Conservation (phyloP, 2,888 invertebrate genomes). For the Trichopria drosophilae region DNA sequence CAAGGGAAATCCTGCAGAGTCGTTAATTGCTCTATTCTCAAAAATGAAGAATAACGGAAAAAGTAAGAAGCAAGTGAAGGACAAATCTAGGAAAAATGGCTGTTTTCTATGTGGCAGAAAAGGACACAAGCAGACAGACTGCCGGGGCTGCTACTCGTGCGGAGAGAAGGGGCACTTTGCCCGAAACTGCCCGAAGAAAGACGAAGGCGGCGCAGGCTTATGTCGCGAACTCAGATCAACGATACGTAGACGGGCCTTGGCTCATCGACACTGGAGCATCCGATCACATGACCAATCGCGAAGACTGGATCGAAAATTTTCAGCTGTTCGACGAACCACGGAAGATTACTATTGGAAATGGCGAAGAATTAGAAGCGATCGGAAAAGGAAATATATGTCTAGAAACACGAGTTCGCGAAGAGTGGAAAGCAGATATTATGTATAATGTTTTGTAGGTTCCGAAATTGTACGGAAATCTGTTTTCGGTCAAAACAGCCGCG, state of each 20-base stretch:
- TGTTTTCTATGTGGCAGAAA: background rate
- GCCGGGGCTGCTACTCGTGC: too few relatives aligned
- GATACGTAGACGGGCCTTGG: background rate
- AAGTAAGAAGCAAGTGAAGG: too few relatives aligned
- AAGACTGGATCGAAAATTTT: slow-evolving; percentile 3
- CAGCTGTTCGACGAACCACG: background rate
- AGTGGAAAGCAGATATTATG: background rate
- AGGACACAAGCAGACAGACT: background rate
- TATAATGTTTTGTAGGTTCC: too few relatives aligned
- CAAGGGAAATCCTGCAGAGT: too few relatives aligned
- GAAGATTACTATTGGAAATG: slow-evolving; percentile 2
- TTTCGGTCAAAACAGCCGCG: slow-evolving; percentile 1
- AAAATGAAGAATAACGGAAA: too few relatives aligned
- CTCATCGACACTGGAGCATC: slow-evolving; percentile 11
- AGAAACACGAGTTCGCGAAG: background rate
- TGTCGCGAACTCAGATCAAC: background rate
- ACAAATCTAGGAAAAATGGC: too few relatives aligned
- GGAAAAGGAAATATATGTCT: slow-evolving; percentile 5
- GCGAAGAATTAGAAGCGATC: slow-evolving; percentile 9
- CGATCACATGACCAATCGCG: slow-evolving; percentile 8
- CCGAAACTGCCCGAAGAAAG: slow-evolving; percentile 2
- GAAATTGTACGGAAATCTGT: slow-evolving; percentile 4
- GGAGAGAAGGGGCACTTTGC: too few relatives aligned
- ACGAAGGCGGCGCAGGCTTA: too few relatives aligned
- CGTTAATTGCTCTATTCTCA: too few relatives aligned